Evolutionary conservation across 2,797 vertebrate genomes (phyloP).

Genomic region (Danio jaintianensis): DNA sequence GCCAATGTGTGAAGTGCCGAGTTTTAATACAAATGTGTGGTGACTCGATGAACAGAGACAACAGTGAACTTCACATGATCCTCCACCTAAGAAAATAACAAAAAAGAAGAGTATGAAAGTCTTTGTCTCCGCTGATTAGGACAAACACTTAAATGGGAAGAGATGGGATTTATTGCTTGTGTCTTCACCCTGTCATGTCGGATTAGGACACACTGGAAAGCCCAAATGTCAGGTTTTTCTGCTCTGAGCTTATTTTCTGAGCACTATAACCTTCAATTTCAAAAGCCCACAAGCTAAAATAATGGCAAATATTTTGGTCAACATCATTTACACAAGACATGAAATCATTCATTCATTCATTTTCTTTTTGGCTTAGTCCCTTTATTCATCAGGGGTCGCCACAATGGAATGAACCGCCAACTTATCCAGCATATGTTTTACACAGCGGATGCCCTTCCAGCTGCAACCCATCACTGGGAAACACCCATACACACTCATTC

Average conservation of each 20-base stretch:
- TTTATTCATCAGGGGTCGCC: too few species aligned
- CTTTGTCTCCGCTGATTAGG: neutral
- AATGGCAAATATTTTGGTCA: neutral
- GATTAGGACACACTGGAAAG: slow-evolving; percentile 3
- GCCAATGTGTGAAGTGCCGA: slow-evolving; percentile 11
- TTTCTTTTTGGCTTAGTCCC: too few species aligned
- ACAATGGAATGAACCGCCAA: too few species aligned
- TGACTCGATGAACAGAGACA: slow-evolving; percentile 2
- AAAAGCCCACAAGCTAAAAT: neutral
- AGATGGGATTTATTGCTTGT: slow-evolving; percentile 10
- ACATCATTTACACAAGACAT: neutral
- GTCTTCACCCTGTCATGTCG: neutral
- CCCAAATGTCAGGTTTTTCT: neutral
- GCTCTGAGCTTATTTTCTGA: neutral
- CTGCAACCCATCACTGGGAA: too few species aligned
- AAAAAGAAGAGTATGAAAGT: neutral
- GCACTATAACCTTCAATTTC: neutral
- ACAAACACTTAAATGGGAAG: neutral
- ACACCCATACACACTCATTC: too few species aligned
- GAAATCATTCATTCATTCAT: too few species aligned
- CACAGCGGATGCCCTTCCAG: too few species aligned
- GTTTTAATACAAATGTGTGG: slow-evolving; percentile 19
- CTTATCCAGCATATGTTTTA: too few species aligned
- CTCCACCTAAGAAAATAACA: neutral
- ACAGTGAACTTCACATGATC: slow-evolving; percentile 20